Conservation (phyloP, 2,888 invertebrate genomes). For the Crepidodera aurea region DNA sequence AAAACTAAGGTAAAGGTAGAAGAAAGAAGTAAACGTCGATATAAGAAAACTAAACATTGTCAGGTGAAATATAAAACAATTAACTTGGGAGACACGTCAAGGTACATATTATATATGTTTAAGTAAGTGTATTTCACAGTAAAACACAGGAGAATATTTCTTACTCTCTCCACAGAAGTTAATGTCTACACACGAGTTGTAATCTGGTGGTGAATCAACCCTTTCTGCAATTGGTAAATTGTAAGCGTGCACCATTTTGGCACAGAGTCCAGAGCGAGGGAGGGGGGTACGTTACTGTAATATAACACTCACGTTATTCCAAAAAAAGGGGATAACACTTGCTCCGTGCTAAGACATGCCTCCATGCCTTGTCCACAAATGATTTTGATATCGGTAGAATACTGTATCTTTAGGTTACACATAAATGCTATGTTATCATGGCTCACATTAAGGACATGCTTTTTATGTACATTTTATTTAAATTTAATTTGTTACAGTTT, state of each 20-base stretch:
- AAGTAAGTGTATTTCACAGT: no score
- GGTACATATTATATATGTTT: no score
- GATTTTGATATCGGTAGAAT: constrained; percentile 24
- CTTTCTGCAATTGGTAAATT: constrained; percentile 33
- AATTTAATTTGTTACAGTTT: background rate
- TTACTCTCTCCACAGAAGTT: no score
- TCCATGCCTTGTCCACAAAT: constrained; percentile 34
- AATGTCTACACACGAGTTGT: no score
- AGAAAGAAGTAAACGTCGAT: no score
- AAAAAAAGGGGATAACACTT: constrained; percentile 29
- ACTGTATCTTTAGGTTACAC: constrained; percentile 23
- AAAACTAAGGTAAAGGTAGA: no score
- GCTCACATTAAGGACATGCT: constrained; percentile 33
- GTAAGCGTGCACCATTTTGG: constrained; percentile 56
- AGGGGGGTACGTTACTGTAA: constrained; percentile 60
- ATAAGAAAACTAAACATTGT: no score
- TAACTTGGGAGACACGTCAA: no score
- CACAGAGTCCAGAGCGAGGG: constrained; percentile 58
- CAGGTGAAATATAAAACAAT: no score
- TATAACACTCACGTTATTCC: constrained; percentile 28
- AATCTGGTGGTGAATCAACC: background rate
- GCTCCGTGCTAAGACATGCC: constrained; percentile 45
- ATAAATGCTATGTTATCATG: constrained; percentile 23
- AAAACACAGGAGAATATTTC: no score
- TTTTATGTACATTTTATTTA: constrained; percentile 26